A percentile compares a stretch with the other conserved stretches of the same genome.
Evolutionary conservation across 2,113 vertebrate genomes (phyloP).

Genomic region (Tragulus kanchil): DNA sequence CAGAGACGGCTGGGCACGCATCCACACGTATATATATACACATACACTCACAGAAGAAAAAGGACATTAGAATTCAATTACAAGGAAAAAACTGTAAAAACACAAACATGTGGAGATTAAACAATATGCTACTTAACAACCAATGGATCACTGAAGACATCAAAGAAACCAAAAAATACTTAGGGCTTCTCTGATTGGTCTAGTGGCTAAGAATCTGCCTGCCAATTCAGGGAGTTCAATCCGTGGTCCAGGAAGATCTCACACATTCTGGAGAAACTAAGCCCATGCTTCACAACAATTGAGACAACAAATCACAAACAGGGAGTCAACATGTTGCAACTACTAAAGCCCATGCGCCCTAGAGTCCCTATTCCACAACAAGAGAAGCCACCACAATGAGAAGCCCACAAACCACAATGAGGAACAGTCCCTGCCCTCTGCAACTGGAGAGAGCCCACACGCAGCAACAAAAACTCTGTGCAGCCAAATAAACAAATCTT

Average conservation of each 20-base stretch:
- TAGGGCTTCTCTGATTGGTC: background rate
- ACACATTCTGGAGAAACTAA: background rate
- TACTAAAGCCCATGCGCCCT: background rate
- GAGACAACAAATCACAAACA: background rate
- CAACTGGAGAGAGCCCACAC: background rate
- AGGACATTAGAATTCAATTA: background rate
- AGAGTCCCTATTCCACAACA: background rate
- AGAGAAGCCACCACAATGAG: background rate
- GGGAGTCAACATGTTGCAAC: background rate
- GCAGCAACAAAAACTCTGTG: background rate
- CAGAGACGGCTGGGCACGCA: background rate
- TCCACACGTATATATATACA: background rate
- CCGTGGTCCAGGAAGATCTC: background rate
- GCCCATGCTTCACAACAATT: background rate
- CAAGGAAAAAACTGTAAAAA: background rate
- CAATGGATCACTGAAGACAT: background rate
- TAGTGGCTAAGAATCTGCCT: background rate
- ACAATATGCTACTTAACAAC: background rate
- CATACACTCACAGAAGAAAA: background rate
- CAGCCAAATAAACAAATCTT: background rate
- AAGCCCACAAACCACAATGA: fast-evolving
- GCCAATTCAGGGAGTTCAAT: background rate
- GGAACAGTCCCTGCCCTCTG: background rate
- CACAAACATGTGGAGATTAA: background rate
- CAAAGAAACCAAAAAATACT: background rate